These are phyloP conservation scores for Perizoma affinitatum DNA, from an alignment of 2,888 invertebrate genomes.

Conservation along the genomic window DNA sequence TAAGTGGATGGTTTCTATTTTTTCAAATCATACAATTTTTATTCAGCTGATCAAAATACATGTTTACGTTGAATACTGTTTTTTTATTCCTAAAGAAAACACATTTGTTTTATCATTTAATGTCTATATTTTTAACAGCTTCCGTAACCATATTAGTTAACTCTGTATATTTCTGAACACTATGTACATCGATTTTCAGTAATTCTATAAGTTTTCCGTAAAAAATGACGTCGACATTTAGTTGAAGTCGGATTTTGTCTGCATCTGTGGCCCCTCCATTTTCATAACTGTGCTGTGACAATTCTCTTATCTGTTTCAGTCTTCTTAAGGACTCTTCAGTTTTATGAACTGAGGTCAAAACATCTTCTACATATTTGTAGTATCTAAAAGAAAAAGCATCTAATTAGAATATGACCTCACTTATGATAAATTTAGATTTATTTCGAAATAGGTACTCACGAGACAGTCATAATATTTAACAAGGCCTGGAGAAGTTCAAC, in stretches of 20 bases:
- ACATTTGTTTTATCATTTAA: slow-evolving; percentile 77
- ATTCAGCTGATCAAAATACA: slow-evolving; percentile 83
- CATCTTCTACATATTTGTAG: slow-evolving; percentile 91
- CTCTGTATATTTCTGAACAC: slow-evolving; percentile 85
- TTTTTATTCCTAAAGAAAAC: slow-evolving; percentile 55
- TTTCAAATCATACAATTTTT: slow-evolving; percentile 83
- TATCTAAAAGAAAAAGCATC: slow-evolving; percentile 77
- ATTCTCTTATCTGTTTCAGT: slow-evolving; percentile 92
- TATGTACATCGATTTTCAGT: slow-evolving; percentile 80
- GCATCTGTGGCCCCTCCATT: slow-evolving; percentile 91
- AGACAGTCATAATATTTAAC: slow-evolving; percentile 80
- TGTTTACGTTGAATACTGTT: slow-evolving; percentile 76
- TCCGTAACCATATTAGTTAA: slow-evolving; percentile 86
- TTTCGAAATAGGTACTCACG: slow-evolving; percentile 74
- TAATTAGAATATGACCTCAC: slow-evolving; percentile 12
- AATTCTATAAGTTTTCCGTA: slow-evolving; percentile 87
- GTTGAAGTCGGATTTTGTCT: slow-evolving; percentile 96
- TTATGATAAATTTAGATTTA: slow-evolving; percentile 10
- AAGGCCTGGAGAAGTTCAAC: slow-evolving; percentile 64
- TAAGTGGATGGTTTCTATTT: slow-evolving; percentile 84
- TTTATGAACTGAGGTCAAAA: slow-evolving; percentile 95
- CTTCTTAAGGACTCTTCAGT: slow-evolving; percentile 97
- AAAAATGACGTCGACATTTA: slow-evolving; percentile 92
- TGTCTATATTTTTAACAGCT: slow-evolving; percentile 83
- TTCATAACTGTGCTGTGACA: slow-evolving; percentile 75